Percentiles rank a stretch among this genome's conserved stretches.
Conservation (phyloP, 2,797 vertebrate species). For the Crax fasciolata region DNA sequence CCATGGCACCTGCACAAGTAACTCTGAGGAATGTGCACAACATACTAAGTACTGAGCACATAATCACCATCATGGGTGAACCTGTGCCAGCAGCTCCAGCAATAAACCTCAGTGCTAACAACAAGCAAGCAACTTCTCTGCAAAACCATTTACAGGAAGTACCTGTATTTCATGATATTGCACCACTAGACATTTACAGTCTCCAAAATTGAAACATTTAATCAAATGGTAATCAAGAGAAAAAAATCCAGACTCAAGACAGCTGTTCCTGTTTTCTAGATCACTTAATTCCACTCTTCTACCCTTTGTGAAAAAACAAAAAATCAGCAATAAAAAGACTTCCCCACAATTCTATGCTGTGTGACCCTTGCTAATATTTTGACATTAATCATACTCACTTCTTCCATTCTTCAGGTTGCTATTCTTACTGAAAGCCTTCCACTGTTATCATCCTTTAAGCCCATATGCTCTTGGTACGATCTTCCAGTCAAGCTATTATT, state of each 20-base stretch:
- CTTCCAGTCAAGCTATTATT: neutral
- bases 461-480: neutral
- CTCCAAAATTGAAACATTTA: neutral
- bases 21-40: neutral
- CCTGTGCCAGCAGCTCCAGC: neutral
- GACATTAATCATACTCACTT: neutral
- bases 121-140: neutral
- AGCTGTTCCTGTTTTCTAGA: neutral
- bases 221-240: neutral
- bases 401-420: neutral
- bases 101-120: neutral
- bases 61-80: neutral
- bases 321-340: neutral
- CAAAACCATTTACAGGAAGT: neutral
- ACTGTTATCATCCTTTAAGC: neutral
- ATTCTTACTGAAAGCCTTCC: neutral
- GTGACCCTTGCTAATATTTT: neutral
- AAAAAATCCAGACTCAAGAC: neutral
- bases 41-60: accelerated
- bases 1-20: neutral
- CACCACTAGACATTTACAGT: neutral
- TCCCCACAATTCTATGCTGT: neutral
- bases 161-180: neutral
- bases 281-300: neutral
- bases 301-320: neutral